phyloP scores from a whole-genome alignment of 2,797 vertebrate species.

The Balearica regulorum region DNA sequence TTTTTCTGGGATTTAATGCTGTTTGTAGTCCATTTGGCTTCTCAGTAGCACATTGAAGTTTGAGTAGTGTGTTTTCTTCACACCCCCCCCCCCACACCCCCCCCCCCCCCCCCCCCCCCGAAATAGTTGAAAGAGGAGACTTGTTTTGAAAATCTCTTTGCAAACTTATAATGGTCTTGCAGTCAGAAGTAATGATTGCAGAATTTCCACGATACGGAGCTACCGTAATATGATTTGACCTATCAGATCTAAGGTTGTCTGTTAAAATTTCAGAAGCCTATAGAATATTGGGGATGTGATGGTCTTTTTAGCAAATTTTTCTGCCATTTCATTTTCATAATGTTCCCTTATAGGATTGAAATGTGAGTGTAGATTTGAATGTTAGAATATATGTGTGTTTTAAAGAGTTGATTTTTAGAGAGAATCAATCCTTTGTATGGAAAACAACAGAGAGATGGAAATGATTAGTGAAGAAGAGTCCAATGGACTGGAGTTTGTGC shows the following conservation, averaged over 20 bases:
- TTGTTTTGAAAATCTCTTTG: background rate
- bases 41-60: background rate
- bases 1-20: background rate
- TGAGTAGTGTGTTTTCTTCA: background rate
- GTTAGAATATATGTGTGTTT: background rate
- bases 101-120: background rate
- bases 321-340: background rate
- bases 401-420: background rate
- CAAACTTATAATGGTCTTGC: background rate
- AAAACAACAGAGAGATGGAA: background rate
- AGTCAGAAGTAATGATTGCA: background rate
- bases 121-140: background rate
- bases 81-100: rapidly evolving
- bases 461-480: background rate
- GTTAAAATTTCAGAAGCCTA: background rate
- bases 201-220: background rate
- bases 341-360: background rate
- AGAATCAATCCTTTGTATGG: background rate
- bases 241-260: background rate
- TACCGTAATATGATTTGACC: background rate
- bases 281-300: background rate
- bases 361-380: background rate
- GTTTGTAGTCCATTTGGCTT: background rate
- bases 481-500: background rate
- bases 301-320: background rate